Evolutionary conservation across 2,888 invertebrate species (phyloP), one percentile per base, ranked within the genome.

Genomic region (Dolomedes plantarius): DNA sequence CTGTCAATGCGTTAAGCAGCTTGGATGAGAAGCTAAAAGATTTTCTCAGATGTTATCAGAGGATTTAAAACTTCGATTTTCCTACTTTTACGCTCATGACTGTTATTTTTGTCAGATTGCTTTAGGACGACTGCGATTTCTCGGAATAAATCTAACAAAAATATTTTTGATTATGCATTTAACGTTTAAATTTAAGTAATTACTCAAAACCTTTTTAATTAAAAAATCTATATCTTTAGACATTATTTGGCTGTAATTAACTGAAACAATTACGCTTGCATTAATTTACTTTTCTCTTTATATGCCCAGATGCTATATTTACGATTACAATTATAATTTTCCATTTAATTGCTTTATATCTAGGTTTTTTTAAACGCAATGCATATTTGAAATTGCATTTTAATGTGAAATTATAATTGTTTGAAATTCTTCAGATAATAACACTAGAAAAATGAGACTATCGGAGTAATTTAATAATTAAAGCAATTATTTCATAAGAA

Each of bases 61-160:
- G 46, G 46, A 46, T 46, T 46, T 46, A 46, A 46, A 16, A 46
- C 46, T 46, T 46, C 46, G 46, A 46, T 46, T 46, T 46, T 46
- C 46, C 16, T 36, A 7, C 9, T 36, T 36, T 36, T 36, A 36
- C 36, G 9, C 36, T 36, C 9, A 36, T 36, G 36, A 36, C 36
- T 36, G 36, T 36, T 36, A 36, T 36, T 36, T 36, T 36, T 36
- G 9, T 36, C 36, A 9, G 36, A 36, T 36, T 36, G 5, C 36
- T 36, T 36, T 36, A n/a, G n/a, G n/a, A n/a, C 36, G 36, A 36
- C 36, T 36, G 36, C 6, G 36, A 36, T 7, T 36, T 9, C 36
- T 36, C 9, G 6, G 9, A 36, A 36, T 9, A 36, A 36, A 36
- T 36, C 5, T 9, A 36, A 36, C 36, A 36, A 36, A 36, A n/a